A percentile compares a stretch with the other conserved stretches of the same genome.
phyloP scores from a whole-genome alignment of 2,113 vertebrate species.

The Indri indri region DNA sequence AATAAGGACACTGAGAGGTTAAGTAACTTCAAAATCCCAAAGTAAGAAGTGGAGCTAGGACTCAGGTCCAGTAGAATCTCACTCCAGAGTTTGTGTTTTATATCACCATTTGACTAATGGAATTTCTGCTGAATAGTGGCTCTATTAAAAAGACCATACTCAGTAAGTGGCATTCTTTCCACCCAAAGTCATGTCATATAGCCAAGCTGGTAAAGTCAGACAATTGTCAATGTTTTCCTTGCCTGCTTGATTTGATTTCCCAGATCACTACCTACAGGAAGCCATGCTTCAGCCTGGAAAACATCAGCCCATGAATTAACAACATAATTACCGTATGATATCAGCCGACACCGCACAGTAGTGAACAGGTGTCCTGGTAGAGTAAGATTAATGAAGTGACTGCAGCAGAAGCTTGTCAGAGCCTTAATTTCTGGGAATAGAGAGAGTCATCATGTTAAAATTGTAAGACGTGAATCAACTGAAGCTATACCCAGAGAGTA shows the following conservation, averaged over 20 bases:
- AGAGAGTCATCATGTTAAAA: constrained; percentile 52
- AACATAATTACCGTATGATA: constrained; percentile 66
- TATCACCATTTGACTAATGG: not conserved
- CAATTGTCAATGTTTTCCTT: constrained; percentile 44
- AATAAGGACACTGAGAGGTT: not conserved
- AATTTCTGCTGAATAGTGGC: constrained; percentile 18
- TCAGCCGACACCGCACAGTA: constrained; percentile 27
- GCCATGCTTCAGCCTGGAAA: constrained; percentile 60
- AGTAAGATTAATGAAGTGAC: constrained; percentile 75
- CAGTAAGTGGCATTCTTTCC: constrained; percentile 18
- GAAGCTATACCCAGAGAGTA: not conserved
- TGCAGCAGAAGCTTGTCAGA: constrained; percentile 59
- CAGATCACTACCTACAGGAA: constrained; percentile 62
- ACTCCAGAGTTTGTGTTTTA: not conserved
- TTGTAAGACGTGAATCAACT: not conserved
- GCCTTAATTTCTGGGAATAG: constrained; percentile 46
- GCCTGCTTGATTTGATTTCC: constrained; percentile 54
- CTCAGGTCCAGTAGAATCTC: not conserved
- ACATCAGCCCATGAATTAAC: constrained; percentile 73
- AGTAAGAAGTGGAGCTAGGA: not conserved
- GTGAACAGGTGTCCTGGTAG: constrained; percentile 66
- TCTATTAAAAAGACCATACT: not conserved
- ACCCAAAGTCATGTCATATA: not conserved
- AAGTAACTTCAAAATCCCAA: not conserved
- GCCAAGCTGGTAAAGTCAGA: not conserved